Conservation (phyloP, 1,140 invertebrate genomes). For the Himalopsyche phryganea region DNA sequence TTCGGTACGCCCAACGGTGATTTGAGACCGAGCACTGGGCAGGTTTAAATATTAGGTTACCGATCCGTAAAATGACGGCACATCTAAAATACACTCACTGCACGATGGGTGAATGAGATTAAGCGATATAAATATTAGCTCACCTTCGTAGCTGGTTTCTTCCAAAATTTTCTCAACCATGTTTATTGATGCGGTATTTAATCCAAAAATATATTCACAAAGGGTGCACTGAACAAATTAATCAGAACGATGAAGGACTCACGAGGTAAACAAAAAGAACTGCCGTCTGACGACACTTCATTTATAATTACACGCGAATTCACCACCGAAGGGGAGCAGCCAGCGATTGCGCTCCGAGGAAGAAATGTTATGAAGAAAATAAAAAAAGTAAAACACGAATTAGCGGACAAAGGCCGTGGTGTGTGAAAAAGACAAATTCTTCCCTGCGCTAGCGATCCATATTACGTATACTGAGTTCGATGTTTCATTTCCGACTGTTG, state of each 20-base stretch:
- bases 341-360: slow-evolving; percentile 6
- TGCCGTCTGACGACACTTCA: slow-evolving; percentile 13
- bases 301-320: slow-evolving; percentile 27
- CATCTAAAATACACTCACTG: too few relatives aligned
- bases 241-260: slow-evolving; percentile 25
- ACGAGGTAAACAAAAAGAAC: slow-evolving; percentile 19
- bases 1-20: too few relatives aligned
- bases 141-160: slow-evolving; percentile 53
- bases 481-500: slow-evolving; percentile 40
- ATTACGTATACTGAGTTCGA: slow-evolving; percentile 40
- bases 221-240: slow-evolving; percentile 37
- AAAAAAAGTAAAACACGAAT: slow-evolving; percentile 38
- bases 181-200: slow-evolving; percentile 39
- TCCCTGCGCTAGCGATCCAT: slow-evolving; percentile 48
- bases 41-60: too few relatives aligned
- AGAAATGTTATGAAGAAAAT: slow-evolving; percentile 13
- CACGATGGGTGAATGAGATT: too few relatives aligned
- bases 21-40: too few relatives aligned
- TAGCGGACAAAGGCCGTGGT: slow-evolving; percentile 48
- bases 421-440: slow-evolving; percentile 22
- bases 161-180: slow-evolving; percentile 56
- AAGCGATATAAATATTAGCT: slow-evolving; percentile 32
- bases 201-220: slow-evolving; percentile 36
- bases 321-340: slow-evolving; percentile 38
- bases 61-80: too few relatives aligned